Evolutionary conservation across 2,797 vertebrate species (phyloP), one percentile per base, ranked within the genome.

Genomic region (Lerista edwardsae): DNA sequence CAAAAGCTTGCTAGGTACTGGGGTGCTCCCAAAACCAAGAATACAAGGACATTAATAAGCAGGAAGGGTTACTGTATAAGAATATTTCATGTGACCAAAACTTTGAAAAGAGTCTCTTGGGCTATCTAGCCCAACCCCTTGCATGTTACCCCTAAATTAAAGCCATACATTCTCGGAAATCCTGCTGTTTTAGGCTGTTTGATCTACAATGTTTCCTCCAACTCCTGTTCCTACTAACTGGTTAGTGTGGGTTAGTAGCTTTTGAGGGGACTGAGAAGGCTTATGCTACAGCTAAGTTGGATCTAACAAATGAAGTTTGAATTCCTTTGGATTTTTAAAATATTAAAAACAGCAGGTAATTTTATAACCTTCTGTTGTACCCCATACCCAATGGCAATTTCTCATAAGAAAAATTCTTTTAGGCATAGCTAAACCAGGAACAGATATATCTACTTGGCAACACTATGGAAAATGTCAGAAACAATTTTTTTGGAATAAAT

Each of bases 401-500:
- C 73, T 81, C 71, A 75, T 80, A 84, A 84, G 67, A 57, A 84
- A 84, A 62, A 76, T 73, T 81, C 75, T 75, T 82, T 84, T 62
- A 61, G 68, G 73, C 75, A 73, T 62, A 36, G 61, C 64, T 55
- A 84, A 87, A 87, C 82, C 51, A 88, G 83, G 82, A 87, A 86
- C 59, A 81, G 74, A 80, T 51, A 62, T 75, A 11, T 84, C n/a
- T 76, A 69, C 34, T 86, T 86, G 74, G 81, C 75, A 88, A 74
- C 80, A 83, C 78, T 67, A 91, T 86, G 67, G 88, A 89, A 84
- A 93, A 84, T 65, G 27, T 86, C 85, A 85, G 14, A 85, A 90
- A 72, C 36, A 57, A 83, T 82, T 90, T 79, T 87, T 82, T 57
- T 12, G 47, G 61, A 87, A 85, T 87, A 82, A 0, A 82, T 84